Evolutionary conservation across 2,888 invertebrate species (phyloP).

Genomic region (Chorisops tibialis): DNA sequence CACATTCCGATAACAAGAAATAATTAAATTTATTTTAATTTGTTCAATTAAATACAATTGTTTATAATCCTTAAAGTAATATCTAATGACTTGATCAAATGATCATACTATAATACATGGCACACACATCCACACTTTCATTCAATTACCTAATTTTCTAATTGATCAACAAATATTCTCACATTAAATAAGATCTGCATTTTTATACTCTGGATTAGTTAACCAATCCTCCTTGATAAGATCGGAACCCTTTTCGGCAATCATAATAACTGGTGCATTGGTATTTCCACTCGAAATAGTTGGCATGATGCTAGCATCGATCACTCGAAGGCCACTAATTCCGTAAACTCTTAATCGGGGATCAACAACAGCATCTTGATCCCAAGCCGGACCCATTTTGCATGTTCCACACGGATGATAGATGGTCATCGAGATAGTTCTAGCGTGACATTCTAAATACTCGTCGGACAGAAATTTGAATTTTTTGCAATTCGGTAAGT

Average conservation of each 20-base stretch:
- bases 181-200: slow-evolving; percentile 26
- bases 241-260: slow-evolving; percentile 84
- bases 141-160: too few species aligned
- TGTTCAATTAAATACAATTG: too few species aligned
- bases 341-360: slow-evolving; percentile 74
- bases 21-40: too few species aligned
- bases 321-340: slow-evolving; percentile 71
- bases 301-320: slow-evolving; percentile 88
- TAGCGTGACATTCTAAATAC: slow-evolving; percentile 83
- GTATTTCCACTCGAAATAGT: slow-evolving; percentile 86
- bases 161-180: not conserved
- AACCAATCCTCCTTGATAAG: slow-evolving; percentile 82
- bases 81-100: too few species aligned
- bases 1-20: too few species aligned
- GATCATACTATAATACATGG: too few species aligned
- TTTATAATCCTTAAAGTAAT: too few species aligned
- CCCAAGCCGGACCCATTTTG: slow-evolving; percentile 82
- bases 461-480: slow-evolving; percentile 71
- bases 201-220: slow-evolving; percentile 48
- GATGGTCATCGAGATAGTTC: slow-evolving; percentile 85
- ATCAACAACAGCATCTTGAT: slow-evolving; percentile 78
- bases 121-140: too few species aligned
- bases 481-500: slow-evolving; percentile 75
- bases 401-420: slow-evolving; percentile 86
- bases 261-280: slow-evolving; percentile 89